Conservation (phyloP, 2,888 invertebrate genomes). For the Tribolium freemani region DNA sequence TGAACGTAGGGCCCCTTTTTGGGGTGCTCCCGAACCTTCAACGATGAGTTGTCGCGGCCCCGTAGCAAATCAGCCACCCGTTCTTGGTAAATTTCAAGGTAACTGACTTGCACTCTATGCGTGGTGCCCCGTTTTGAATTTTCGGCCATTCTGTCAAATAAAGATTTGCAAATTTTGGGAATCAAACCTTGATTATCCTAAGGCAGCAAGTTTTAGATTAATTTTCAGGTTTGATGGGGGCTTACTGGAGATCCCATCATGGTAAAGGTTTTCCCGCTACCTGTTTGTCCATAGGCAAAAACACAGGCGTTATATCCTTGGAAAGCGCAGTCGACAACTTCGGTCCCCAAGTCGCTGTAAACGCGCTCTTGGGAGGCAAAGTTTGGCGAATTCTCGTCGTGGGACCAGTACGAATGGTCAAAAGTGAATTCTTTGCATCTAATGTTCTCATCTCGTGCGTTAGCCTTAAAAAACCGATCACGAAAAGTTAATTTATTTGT, state of each 20-base stretch:
- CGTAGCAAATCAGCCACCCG: constrained; percentile 79
- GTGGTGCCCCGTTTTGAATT: constrained; percentile 87
- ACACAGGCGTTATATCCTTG: constrained; percentile 92
- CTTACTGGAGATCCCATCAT: constrained; percentile 89
- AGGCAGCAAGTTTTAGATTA: constrained; percentile 22
- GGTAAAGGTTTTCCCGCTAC: constrained; percentile 91
- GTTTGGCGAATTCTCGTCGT: constrained; percentile 76
- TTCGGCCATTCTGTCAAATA: constrained; percentile 85
- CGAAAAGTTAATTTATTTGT: not conserved
- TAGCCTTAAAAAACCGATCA: constrained; percentile 57
- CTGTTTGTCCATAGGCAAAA: constrained; percentile 93
- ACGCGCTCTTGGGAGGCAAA: constrained; percentile 88
- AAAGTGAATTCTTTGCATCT: constrained; percentile 88
- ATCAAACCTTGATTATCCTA: constrained; percentile 86
- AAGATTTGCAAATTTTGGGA: constrained; percentile 86
- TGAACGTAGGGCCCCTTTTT: constrained; percentile 86
- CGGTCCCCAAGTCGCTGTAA: constrained; percentile 81
- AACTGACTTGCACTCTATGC: constrained; percentile 86
- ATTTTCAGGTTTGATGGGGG: constrained; percentile 33
- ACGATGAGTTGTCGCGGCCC: constrained; percentile 67
- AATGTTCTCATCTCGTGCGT: constrained; percentile 65
- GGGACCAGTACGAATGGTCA: constrained; percentile 92
- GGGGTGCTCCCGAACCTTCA: constrained; percentile 82
- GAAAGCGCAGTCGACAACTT: constrained; percentile 86
- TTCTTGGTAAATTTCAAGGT: constrained; percentile 76